Percentiles rank a stretch among this genome's conserved stretches.
These are phyloP conservation scores for Pseudococcus jackbeardsleyi DNA, from an alignment of 2,888 invertebrate genomes.

Conservation along the genomic window DNA sequence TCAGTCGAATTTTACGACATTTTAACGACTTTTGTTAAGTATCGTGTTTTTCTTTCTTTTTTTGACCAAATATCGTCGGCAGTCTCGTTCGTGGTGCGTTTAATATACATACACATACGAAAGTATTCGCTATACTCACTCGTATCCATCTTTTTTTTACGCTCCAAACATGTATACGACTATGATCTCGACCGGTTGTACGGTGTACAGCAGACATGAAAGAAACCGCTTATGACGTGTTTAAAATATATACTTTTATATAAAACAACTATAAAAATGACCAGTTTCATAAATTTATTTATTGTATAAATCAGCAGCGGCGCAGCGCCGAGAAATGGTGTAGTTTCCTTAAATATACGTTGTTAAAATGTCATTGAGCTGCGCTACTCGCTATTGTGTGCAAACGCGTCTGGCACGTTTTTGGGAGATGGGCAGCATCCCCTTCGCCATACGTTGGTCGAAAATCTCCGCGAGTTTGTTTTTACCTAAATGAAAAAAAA, in stretches of 20 bases:
- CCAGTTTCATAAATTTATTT: constrained; percentile 65
- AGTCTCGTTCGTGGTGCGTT: not conserved
- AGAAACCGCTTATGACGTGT: constrained; percentile 64
- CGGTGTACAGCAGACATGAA: constrained; percentile 54
- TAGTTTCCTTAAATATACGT: constrained; percentile 63
- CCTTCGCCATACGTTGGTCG: not conserved
- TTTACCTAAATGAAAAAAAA: constrained; percentile 12
- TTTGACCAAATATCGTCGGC: not conserved
- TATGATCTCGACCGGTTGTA: constrained; percentile 60
- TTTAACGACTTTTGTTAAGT: not conserved
- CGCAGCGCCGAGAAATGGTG: constrained; percentile 16
- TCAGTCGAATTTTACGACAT: not conserved
- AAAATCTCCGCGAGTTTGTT: not conserved
- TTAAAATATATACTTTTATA: constrained; percentile 63
- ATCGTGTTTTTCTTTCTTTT: not conserved
- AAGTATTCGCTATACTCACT: not conserved
- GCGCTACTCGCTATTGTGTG: constrained; percentile 59
- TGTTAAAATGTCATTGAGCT: constrained; percentile 64
- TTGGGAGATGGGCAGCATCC: not conserved
- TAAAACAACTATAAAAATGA: constrained; percentile 64
- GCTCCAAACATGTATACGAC: not conserved
- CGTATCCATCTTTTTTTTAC: not conserved
- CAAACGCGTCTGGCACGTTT: constrained; percentile 51
- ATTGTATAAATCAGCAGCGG: constrained; percentile 61
- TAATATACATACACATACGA: not conserved